phyloP scores from a whole-genome alignment of 2,797 vertebrate species.

The Heterohyrax brucei region DNA sequence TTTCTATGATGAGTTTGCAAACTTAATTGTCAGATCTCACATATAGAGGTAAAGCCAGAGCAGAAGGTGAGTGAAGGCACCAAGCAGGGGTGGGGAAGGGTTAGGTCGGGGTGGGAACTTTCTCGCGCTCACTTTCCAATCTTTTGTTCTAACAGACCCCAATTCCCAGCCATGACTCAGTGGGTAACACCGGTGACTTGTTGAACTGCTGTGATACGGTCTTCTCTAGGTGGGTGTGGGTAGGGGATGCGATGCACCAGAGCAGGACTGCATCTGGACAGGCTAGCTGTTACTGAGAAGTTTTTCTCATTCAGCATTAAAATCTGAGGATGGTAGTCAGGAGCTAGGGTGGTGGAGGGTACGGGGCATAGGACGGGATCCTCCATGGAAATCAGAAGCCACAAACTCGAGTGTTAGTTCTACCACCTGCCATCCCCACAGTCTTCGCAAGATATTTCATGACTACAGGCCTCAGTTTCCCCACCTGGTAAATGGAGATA shows the following conservation, averaged over 20 bases:
- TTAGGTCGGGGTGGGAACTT: neutral
- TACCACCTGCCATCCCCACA: neutral
- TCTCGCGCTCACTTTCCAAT: neutral
- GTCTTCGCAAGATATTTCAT: neutral
- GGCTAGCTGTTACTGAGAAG: neutral
- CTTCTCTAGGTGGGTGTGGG: neutral
- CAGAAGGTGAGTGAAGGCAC: neutral
- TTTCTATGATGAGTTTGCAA: too few species aligned
- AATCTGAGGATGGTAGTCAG: neutral
- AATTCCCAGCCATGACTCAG: neutral
- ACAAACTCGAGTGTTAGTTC: neutral
- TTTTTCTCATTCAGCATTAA: neutral
- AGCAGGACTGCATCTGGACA: neutral
- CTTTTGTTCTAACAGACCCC: neutral
- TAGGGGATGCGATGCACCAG: neutral
- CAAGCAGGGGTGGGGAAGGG: neutral
- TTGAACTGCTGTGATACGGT: neutral
- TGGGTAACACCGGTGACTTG: neutral
- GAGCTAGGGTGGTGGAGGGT: neutral
- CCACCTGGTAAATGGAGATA: neutral
- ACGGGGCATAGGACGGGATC: neutral
- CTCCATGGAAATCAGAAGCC: neutral
- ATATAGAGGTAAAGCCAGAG: too few species aligned
- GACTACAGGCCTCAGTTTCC: neutral
- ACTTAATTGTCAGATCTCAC: too few species aligned